Conservation (phyloP, 2,888 invertebrate genomes). For the Parascotia fuliginaria region DNA sequence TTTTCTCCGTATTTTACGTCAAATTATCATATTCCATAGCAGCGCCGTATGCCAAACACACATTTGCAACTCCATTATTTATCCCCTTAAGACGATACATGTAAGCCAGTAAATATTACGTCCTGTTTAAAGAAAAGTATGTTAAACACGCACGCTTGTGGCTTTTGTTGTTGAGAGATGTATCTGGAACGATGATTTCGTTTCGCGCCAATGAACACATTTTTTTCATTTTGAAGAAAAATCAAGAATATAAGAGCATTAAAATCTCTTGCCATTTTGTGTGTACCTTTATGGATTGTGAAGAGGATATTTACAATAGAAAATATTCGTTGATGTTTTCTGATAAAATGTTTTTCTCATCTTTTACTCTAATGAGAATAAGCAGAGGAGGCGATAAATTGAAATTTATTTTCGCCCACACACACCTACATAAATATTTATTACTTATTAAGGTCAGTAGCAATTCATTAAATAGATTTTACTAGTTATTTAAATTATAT, state of each 20-base stretch:
- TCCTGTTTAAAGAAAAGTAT: conserved; percentile 75
- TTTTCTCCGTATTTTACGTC: conserved; percentile 50
- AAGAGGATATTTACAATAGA: conserved; percentile 59
- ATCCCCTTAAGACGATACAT: conserved; percentile 71
- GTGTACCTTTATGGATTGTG: conserved; percentile 57
- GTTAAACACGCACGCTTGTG: conserved; percentile 70
- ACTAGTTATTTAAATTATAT: conserved; percentile 66
- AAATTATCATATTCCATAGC: conserved; percentile 60
- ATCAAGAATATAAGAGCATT: conserved; percentile 72
- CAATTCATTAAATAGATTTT: conserved; percentile 70
- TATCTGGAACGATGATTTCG: conserved; percentile 76
- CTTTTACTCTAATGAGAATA: conserved; percentile 72
- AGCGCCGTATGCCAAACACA: conserved; percentile 54
- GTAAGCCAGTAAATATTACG: conserved; percentile 68
- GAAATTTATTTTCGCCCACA: conserved; percentile 73
- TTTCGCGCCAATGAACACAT: conserved; percentile 77
- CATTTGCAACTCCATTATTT: conserved; percentile 71
- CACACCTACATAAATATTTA: conserved; percentile 68
- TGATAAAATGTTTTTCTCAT: conserved; percentile 68
- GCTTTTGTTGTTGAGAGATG: conserved; percentile 76
- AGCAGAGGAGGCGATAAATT: conserved; percentile 70
- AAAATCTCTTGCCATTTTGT: conserved; percentile 66
- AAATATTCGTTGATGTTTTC: conserved; percentile 64
- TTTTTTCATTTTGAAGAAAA: conserved; percentile 71
- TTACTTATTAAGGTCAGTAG: conserved; percentile 69